Conservation (phyloP, 1,140 invertebrate species). For the Drosophila mauritiana region DNA sequence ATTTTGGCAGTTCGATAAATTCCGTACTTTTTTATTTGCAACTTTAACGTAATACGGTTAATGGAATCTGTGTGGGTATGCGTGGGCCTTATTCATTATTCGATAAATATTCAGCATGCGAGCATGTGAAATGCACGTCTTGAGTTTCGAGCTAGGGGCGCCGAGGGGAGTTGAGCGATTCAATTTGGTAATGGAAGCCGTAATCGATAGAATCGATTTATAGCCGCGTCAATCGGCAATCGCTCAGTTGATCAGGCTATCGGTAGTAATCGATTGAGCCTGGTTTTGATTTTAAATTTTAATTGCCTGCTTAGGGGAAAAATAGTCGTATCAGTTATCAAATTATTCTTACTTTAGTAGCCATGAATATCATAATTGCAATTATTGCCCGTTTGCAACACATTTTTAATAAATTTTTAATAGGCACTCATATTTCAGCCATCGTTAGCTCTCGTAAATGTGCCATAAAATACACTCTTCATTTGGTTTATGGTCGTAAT, state of each 20-base stretch:
- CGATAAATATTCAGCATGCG: conserved; percentile 44
- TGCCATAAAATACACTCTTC: conserved; percentile 21
- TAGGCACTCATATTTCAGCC: neutral
- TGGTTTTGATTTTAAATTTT: too few species aligned
- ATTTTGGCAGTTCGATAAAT: conserved; percentile 28
- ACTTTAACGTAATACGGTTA: conserved; percentile 48
- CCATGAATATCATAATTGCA: neutral
- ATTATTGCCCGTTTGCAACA: neutral
- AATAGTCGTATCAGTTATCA: too few species aligned
- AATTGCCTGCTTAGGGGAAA: too few species aligned
- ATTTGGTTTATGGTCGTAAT: conserved; percentile 23
- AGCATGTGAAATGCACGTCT: conserved; percentile 39
- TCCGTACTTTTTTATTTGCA: conserved; percentile 41
- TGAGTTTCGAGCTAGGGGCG: conserved; percentile 2
- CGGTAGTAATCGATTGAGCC: neutral
- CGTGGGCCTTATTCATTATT: conserved; percentile 42
- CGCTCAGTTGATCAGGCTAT: neutral
- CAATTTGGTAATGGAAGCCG: conserved; percentile 46
- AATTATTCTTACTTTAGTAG: too few species aligned
- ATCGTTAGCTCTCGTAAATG: conserved; percentile 11
- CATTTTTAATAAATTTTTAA: neutral
- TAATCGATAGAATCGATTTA: conserved; percentile 25
- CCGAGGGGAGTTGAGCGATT: conserved; percentile 2
- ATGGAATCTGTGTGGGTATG: conserved; percentile 28
- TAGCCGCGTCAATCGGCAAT: conserved; percentile 4